Evolutionary conservation across 1,140 invertebrate genomes (phyloP).

Genomic region (Pomacea maculata): DNA sequence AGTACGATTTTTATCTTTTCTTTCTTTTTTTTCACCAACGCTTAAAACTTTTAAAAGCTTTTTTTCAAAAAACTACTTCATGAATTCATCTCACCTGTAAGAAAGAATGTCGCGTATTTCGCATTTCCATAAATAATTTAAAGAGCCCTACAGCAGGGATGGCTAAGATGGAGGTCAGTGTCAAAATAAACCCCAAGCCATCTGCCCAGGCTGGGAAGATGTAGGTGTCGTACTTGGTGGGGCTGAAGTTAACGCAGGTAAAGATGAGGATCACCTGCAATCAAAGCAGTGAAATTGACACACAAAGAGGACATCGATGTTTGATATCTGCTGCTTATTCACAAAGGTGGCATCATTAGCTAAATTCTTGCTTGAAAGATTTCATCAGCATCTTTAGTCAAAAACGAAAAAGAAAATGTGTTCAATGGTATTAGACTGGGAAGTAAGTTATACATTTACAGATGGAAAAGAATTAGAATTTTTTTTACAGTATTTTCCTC

Average conservation of each 20-base stretch:
- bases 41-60: not conserved
- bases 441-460: too few species aligned
- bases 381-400: too few species aligned
- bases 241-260: constrained; percentile 58
- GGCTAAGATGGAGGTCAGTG: constrained; percentile 58
- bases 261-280: constrained; percentile 62
- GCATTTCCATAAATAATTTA: constrained; percentile 30
- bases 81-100: constrained; percentile 21
- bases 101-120: constrained; percentile 6
- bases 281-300: too few species aligned
- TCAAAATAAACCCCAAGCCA: constrained; percentile 58
- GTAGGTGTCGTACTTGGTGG: constrained; percentile 58
- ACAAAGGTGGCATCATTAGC: too few species aligned
- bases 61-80: not conserved
- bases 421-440: too few species aligned
- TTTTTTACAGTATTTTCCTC: too few species aligned
- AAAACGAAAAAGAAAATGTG: too few species aligned
- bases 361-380: too few species aligned
- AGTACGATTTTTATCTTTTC: too few species aligned
- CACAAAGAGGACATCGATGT: too few species aligned
- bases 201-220: constrained; percentile 63
- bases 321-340: too few species aligned
- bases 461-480: too few species aligned
- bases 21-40: not conserved
- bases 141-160: constrained; percentile 61